These are phyloP conservation scores for Acanthurus lineatus DNA, from an alignment of 2,797 vertebrate species.

Conservation along the genomic window DNA sequence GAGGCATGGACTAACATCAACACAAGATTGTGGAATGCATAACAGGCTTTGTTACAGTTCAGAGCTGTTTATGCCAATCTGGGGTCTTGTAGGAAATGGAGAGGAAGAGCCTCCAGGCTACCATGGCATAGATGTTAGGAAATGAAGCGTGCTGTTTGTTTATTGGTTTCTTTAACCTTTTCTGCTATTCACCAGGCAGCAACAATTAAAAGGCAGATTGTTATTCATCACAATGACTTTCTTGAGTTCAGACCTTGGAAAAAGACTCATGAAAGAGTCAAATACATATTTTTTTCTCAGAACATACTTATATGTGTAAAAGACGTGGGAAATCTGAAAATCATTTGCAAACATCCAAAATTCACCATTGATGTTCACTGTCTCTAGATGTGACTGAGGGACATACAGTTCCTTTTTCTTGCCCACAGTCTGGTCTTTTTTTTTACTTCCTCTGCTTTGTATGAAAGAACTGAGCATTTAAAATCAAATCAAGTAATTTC, in stretches of 20 bases:
- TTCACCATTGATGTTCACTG: background rate
- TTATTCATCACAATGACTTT: slow-evolving; percentile 11
- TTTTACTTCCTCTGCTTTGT: background rate
- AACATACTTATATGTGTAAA: background rate
- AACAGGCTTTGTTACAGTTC: slow-evolving; percentile 74
- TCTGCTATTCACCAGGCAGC: background rate
- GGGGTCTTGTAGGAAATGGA: slow-evolving; percentile 21
- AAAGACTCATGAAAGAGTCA: background rate
- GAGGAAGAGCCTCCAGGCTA: slow-evolving; percentile 30
- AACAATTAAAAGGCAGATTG: slow-evolving; percentile 7
- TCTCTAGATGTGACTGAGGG: background rate
- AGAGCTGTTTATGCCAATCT: slow-evolving; percentile 63
- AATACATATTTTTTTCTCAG: background rate
- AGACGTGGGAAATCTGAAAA: background rate
- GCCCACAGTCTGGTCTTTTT: background rate
- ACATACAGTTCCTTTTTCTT: background rate
- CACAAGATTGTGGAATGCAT: slow-evolving; percentile 64
- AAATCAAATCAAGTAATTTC: background rate
- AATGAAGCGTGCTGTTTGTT: slow-evolving; percentile 38
- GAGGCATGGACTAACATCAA: slow-evolving; percentile 68
- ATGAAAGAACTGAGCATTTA: background rate
- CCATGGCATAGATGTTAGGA: slow-evolving; percentile 20
- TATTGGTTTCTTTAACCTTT: slow-evolving; percentile 11
- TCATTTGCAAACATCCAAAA: background rate
- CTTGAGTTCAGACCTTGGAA: background rate